A percentile compares a stretch with the other conserved stretches of the same genome.
Evolutionary conservation across 2,888 invertebrate species (phyloP).

Genomic region (Mythimna lalbum): DNA sequence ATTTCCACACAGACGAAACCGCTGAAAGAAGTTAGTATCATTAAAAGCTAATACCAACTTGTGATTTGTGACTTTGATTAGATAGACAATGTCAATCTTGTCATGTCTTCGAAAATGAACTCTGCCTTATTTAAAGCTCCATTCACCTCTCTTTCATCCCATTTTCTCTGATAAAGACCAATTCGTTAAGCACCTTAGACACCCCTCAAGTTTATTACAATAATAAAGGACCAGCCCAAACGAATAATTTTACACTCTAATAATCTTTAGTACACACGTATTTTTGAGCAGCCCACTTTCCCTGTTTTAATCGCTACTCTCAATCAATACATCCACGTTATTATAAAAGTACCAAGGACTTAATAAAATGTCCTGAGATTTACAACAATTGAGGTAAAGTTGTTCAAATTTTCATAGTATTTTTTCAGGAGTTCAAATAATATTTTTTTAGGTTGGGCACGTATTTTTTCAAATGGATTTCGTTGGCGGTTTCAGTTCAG

Average conservation of each 20-base stretch:
- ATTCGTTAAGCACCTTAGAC: conserved; percentile 18
- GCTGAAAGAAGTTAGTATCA: too few species aligned
- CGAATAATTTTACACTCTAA: conserved; percentile 65
- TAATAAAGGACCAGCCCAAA: conserved; percentile 37
- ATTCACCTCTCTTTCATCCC: neutral
- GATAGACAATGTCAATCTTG: conserved; percentile 4
- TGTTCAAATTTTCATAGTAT: conserved; percentile 37
- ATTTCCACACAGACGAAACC: too few species aligned
- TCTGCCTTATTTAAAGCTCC: neutral
- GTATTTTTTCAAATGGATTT: conserved; percentile 50
- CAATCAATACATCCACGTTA: conserved; percentile 47
- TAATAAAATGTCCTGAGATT: conserved; percentile 40
- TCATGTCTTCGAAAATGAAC: neutral
- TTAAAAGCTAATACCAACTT: too few species aligned
- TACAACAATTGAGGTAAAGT: conserved; percentile 39
- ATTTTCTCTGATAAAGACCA: conserved; percentile 7
- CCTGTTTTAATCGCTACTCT: conserved; percentile 43
- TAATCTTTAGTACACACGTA: conserved; percentile 64
- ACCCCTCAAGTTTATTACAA: neutral
- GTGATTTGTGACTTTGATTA: too few species aligned
- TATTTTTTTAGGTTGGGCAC: conserved; percentile 48
- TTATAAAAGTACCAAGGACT: conserved; percentile 27
- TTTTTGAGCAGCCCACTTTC: conserved; percentile 42
- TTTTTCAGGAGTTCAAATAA: conserved; percentile 39
- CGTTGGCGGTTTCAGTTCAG: conserved; percentile 38